phyloP scores from a whole-genome alignment of 2,888 invertebrate genomes.

The Anagyrus pseudococci region DNA sequence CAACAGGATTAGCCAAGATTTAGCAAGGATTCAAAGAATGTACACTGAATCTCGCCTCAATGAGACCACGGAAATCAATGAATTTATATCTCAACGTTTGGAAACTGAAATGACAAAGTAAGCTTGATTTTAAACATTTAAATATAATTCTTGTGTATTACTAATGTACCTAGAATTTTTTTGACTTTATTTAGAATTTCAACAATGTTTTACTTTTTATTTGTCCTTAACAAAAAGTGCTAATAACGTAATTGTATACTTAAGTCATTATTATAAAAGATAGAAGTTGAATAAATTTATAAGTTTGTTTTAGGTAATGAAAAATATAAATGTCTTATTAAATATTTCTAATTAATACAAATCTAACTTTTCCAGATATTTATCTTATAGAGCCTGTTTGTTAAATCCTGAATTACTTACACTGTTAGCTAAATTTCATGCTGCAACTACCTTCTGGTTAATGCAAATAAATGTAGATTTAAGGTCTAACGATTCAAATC shows the following conservation, averaged over 20 bases:
- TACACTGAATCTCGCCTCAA: constrained; percentile 72
- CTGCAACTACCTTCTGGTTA: constrained; percentile 85
- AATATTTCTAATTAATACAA: too few relatives aligned
- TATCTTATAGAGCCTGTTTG: constrained; percentile 77
- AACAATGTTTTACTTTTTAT: too few relatives aligned
- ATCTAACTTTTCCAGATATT: constrained; percentile 69
- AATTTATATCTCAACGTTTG: constrained; percentile 69
- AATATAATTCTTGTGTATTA: too few relatives aligned
- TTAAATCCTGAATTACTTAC: constrained; percentile 77
- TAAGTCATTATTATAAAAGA: too few relatives aligned
- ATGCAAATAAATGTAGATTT: constrained; percentile 76
- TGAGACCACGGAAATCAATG: constrained; percentile 66
- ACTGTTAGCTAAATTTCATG: constrained; percentile 76
- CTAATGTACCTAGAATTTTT: too few relatives aligned
- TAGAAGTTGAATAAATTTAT: too few relatives aligned
- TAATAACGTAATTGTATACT: too few relatives aligned
- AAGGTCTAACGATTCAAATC: constrained; percentile 53
- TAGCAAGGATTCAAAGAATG: constrained; percentile 77
- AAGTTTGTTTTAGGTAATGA: too few relatives aligned
- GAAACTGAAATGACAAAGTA: constrained; percentile 72
- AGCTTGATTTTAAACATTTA: constrained; percentile 37
- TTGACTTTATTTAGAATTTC: too few relatives aligned
- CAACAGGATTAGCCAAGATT: constrained; percentile 60
- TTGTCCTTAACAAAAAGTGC: too few relatives aligned
- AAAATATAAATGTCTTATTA: too few relatives aligned